Percentiles rank a stretch among this genome's conserved stretches.
These are phyloP conservation scores for Sebastes baramenuke DNA, from an alignment of 2,797 vertebrate genomes.

Conservation along the genomic window DNA sequence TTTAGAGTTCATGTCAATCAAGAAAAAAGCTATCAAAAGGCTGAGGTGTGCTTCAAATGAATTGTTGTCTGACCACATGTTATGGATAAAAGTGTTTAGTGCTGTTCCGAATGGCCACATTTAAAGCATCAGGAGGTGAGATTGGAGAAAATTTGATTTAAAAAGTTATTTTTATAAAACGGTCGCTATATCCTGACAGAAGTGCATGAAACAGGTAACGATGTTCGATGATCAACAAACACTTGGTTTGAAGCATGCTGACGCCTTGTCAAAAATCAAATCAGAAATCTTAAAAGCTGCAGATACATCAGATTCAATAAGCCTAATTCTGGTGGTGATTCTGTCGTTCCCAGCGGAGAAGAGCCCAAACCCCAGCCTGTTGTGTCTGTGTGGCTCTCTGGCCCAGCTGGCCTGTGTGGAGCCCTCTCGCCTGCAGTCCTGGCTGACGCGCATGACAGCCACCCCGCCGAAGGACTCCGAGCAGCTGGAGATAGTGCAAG, in stretches of 20 bases:
- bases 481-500: conserved; percentile 93
- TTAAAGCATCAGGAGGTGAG: not conserved
- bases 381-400: conserved; percentile 93
- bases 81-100: not conserved
- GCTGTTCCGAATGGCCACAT: not conserved
- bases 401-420: conserved; percentile 97
- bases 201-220: too few relatives aligned
- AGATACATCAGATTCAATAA: not conserved
- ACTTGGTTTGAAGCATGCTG: not conserved
- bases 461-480: conserved; percentile 95
- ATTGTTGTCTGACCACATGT: not conserved
- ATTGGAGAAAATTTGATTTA: too few relatives aligned
- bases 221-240: not conserved
- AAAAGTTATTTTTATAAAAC: too few relatives aligned
- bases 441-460: conserved; percentile 95
- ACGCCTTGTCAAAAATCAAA: not conserved
- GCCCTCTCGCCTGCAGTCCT: conserved; percentile 90
- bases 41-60: not conserved
- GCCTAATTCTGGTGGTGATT: not conserved
- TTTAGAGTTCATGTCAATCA: not conserved
- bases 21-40: not conserved
- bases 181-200: too few relatives aligned
- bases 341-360: conserved; percentile 89
- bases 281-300: not conserved
- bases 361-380: conserved; percentile 94